These are phyloP conservation scores for Glaucomys volans DNA, from an alignment of 2,113 vertebrate species.

Conservation along the genomic window DNA sequence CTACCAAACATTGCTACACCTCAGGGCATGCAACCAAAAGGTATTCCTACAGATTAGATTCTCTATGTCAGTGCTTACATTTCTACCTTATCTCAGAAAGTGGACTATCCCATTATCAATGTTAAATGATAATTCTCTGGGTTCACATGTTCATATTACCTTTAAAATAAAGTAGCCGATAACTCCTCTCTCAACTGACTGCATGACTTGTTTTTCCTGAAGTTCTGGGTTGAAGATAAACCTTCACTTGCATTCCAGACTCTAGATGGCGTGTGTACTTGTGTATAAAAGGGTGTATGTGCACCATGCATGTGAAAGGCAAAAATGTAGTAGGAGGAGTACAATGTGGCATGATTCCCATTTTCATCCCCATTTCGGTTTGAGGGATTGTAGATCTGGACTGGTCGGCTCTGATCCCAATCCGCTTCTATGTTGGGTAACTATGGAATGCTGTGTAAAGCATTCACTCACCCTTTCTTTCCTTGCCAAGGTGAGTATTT, in stretches of 20 bases:
- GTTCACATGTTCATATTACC: neutral
- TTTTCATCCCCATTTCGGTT: neutral
- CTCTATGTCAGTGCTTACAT: neutral
- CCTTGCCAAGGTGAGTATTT: neutral
- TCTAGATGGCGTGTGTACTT: neutral
- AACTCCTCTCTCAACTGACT: neutral
- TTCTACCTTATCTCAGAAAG: neutral
- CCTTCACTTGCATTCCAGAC: neutral
- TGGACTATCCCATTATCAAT: neutral
- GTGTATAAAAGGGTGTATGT: neutral
- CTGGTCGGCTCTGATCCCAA: neutral
- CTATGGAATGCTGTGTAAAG: neutral
- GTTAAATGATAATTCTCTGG: neutral
- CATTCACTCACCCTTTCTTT: neutral
- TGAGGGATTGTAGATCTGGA: neutral
- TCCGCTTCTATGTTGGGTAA: neutral
- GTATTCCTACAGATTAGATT: no score
- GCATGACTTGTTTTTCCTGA: neutral
- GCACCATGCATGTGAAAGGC: neutral
- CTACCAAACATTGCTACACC: neutral
- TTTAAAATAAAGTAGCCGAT: neutral
- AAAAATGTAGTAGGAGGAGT: neutral
- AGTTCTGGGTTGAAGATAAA: conserved; percentile 40
- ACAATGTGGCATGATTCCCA: neutral
- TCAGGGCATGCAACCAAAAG: neutral